Evolutionary conservation across 2,797 vertebrate genomes (phyloP).

Genomic region (Molothrus aeneus): DNA sequence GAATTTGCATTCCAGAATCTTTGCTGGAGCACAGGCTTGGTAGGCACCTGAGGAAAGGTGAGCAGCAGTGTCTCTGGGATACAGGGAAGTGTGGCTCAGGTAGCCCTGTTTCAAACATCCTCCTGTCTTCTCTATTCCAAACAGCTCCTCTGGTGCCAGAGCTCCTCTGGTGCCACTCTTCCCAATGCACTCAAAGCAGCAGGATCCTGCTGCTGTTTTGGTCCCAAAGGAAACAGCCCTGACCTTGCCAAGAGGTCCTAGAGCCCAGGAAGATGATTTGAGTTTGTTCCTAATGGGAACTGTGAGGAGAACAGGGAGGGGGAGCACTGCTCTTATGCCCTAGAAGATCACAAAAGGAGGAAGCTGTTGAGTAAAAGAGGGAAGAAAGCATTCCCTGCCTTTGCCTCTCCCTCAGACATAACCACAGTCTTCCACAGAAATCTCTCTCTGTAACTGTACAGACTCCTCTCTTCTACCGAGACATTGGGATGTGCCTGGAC

Average conservation of each 20-base stretch:
- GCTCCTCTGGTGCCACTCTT: background rate
- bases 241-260: background rate
- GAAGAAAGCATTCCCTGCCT: background rate
- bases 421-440: background rate
- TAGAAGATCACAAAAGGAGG: background rate
- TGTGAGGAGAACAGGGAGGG: background rate
- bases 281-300: background rate
- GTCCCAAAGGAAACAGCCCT: background rate
- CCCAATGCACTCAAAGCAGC: accelerated
- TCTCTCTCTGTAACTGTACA: background rate
- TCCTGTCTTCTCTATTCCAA: background rate
- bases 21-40: background rate
- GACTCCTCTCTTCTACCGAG: background rate
- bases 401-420: background rate
- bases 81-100: background rate
- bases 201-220: background rate
- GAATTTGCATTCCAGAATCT: background rate
- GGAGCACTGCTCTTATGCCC: background rate
- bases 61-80: accelerated
- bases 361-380: background rate
- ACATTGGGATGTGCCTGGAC: background rate
- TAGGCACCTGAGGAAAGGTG: background rate
- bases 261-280: background rate
- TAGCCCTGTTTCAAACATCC: background rate
- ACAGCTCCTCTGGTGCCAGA: background rate